phyloP scores from a whole-genome alignment of 2,797 vertebrate genomes.

The Diplodus sargus region DNA sequence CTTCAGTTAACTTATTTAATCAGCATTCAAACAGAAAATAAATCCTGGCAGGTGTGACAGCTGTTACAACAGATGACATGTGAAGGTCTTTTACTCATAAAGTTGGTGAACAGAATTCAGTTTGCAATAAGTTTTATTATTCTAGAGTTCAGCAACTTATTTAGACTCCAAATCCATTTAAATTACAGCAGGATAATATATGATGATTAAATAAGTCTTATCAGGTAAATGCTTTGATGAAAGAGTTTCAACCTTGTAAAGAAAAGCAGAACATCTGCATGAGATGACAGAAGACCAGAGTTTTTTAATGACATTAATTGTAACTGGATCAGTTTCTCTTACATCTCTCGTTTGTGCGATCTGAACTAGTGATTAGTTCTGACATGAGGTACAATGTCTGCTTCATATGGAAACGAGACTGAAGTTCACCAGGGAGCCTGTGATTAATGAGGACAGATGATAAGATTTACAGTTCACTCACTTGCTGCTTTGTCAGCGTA shows the following conservation, averaged over 20 bases:
- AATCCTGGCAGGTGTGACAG: no score
- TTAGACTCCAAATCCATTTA: background rate
- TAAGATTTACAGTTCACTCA: conserved; percentile 54
- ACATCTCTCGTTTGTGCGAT: background rate
- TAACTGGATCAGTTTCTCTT: no score
- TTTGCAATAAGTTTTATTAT: background rate
- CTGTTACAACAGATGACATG: no score
- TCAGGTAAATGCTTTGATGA: no score
- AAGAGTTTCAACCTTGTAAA: no score
- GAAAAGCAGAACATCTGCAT: no score
- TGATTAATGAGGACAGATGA: background rate
- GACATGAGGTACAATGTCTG: background rate
- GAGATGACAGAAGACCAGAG: no score
- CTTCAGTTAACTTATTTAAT: no score
- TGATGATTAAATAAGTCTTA: background rate
- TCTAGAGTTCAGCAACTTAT: background rate
- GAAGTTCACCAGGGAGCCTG: background rate
- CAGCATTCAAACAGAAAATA: no score
- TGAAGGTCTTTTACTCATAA: no score
- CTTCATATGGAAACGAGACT: background rate
- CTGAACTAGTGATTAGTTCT: no score
- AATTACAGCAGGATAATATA: background rate
- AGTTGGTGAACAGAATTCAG: background rate
- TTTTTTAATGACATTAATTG: no score
- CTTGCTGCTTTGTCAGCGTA: conserved; percentile 93